phyloP scores from a whole-genome alignment of 2,113 vertebrate species.

The Gila orcuttii region DNA sequence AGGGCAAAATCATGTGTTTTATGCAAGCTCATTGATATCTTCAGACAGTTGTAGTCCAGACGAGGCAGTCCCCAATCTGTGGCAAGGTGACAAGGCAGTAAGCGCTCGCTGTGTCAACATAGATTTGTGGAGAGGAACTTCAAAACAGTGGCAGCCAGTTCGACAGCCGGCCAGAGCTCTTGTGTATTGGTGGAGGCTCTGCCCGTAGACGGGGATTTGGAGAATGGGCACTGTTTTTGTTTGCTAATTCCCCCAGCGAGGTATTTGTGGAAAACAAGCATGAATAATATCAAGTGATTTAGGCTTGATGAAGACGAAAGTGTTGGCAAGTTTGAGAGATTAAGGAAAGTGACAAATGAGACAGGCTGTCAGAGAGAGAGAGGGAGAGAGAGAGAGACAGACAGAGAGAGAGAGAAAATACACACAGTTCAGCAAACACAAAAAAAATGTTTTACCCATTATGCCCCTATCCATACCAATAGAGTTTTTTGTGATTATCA shows the following conservation, averaged over 20 bases:
- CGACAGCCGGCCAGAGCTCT: slow-evolving; percentile 73
- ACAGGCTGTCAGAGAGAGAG: slow-evolving; percentile 59
- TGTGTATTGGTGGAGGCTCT: slow-evolving; percentile 75
- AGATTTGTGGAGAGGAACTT: slow-evolving; percentile 65
- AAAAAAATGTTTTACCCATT: background rate
- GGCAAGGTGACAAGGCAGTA: slow-evolving; percentile 48
- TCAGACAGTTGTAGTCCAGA: slow-evolving; percentile 2
- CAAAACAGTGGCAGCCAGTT: slow-evolving; percentile 76
- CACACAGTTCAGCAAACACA: slow-evolving; percentile 57
- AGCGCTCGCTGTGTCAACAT: slow-evolving; percentile 75
- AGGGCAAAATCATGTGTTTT: background rate
- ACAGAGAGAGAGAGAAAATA: slow-evolving; percentile 50
- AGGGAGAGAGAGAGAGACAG: slow-evolving; percentile 57
- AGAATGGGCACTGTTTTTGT: slow-evolving; percentile 78
- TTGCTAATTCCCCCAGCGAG: slow-evolving; percentile 79
- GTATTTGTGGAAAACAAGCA: slow-evolving; percentile 77
- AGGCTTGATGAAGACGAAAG: slow-evolving; percentile 70
- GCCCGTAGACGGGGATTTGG: slow-evolving; percentile 76
- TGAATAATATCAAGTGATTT: slow-evolving; percentile 79
- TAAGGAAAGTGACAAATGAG: slow-evolving; percentile 67
- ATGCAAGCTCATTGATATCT: slow-evolving; percentile 14
- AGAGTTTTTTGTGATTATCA: background rate
- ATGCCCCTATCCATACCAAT: background rate
- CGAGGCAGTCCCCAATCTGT: slow-evolving; percentile 21
- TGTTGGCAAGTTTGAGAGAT: slow-evolving; percentile 71